Conservation (phyloP, 92 coral and sea anemone species). For the Epizoanthus fatuus region DNA sequence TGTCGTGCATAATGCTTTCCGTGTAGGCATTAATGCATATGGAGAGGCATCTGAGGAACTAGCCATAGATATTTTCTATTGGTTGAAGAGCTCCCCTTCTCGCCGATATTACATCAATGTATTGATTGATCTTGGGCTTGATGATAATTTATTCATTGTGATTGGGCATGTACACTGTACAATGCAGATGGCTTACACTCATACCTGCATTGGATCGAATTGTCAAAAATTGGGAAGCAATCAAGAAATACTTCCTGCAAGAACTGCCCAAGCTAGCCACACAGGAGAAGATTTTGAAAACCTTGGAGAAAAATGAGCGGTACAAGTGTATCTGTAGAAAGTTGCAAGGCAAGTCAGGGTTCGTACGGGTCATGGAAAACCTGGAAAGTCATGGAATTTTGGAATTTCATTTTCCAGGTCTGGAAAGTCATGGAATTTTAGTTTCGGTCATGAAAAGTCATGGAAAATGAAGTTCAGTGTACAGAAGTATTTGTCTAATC, state of each 20-base stretch:
- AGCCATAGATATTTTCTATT: constrained; percentile 18
- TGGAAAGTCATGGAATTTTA: too few relatives aligned
- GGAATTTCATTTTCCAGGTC: too few relatives aligned
- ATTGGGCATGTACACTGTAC: constrained; percentile 29
- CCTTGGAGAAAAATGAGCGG: constrained; percentile 32
- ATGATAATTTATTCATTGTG: constrained; percentile 4
- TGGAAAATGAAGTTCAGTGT: too few relatives aligned
- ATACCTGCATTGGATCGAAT: constrained; percentile 40
- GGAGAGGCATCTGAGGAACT: constrained; percentile 60
- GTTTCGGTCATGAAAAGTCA: too few relatives aligned
- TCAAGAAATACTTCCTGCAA: constrained; percentile 29
- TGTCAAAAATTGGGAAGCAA: constrained; percentile 39
- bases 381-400: too few relatives aligned
- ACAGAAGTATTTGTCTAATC: too few relatives aligned
- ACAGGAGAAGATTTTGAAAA: neutral
- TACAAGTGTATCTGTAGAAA: constrained; percentile 28
- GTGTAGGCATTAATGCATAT: constrained; percentile 53
- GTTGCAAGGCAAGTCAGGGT: constrained; percentile 11
- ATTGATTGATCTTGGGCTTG: constrained; percentile 25
- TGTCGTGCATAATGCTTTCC: constrained; percentile 61
- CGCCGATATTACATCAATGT: constrained; percentile 24
- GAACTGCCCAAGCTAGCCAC: neutral
- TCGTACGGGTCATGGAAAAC: too few relatives aligned
- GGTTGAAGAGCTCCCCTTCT: constrained; percentile 41
- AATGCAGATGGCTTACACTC: constrained; percentile 43